Percentiles rank a stretch among this genome's conserved stretches.
Conservation (phyloP, 1,140 invertebrate species). For the Pectinophora gossypiella region DNA sequence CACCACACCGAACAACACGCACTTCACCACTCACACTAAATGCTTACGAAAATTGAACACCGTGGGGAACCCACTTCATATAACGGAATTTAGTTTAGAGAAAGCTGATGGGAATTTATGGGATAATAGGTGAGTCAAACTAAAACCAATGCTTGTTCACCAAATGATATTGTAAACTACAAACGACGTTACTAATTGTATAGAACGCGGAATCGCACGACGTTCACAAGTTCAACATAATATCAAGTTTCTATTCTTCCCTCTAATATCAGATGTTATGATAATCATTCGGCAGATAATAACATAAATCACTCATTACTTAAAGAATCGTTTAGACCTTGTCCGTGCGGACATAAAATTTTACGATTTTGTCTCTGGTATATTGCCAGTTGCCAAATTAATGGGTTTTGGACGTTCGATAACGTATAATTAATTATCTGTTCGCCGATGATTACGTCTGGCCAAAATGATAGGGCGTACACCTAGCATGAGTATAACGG, state of each 20-base stretch:
- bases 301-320: constrained; percentile 32
- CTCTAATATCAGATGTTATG: no score
- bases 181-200: no score
- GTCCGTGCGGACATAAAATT: constrained; percentile 27
- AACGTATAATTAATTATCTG: constrained; percentile 18
- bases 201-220: no score
- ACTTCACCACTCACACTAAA: not conserved
- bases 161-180: no score
- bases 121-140: no score
- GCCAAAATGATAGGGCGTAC: not conserved
- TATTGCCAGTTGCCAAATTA: constrained; percentile 27
- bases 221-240: no score
- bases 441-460: not conserved
- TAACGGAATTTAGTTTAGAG: not conserved
- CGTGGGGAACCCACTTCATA: not conserved
- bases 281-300: constrained; percentile 13
- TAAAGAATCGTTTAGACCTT: constrained; percentile 25
- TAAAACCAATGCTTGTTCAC: no score
- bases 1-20: not conserved
- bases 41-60: not conserved
- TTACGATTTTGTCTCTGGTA: constrained; percentile 31
- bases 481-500: not conserved
- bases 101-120: not conserved
- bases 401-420: constrained; percentile 22
- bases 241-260: no score